These are phyloP conservation scores for Naso thynnoides DNA, from an alignment of 2,797 vertebrate genomes.

Conservation along the genomic window DNA sequence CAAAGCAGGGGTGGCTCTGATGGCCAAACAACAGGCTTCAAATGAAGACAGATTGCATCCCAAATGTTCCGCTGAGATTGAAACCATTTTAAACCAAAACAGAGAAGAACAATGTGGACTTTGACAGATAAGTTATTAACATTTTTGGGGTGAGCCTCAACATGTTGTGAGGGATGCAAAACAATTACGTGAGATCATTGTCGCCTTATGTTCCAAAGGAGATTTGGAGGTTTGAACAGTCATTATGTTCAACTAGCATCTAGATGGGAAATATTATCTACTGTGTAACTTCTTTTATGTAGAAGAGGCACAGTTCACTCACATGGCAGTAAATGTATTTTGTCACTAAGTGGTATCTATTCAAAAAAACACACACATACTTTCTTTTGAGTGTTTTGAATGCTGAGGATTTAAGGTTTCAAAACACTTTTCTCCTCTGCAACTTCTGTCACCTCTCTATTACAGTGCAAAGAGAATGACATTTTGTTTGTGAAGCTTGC, in stretches of 20 bases:
- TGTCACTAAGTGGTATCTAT: neutral
- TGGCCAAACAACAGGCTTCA: neutral
- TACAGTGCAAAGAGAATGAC: neutral
- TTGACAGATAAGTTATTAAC: neutral
- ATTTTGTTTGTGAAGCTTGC: neutral
- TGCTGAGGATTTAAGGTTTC: neutral
- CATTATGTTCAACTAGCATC: neutral
- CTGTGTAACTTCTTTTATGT: constrained; percentile 1
- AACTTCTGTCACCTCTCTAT: neutral
- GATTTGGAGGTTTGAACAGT: neutral
- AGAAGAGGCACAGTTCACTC: neutral
- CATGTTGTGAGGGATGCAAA: neutral
- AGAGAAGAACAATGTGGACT: neutral
- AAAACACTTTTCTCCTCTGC: neutral
- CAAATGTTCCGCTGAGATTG: neutral
- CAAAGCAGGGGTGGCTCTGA: too few relatives aligned
- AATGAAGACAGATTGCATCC: neutral
- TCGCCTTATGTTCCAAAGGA: neutral
- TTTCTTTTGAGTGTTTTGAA: constrained; percentile 11
- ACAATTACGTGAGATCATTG: neutral
- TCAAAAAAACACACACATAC: neutral
- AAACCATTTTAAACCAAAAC: neutral
- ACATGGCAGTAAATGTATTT: neutral
- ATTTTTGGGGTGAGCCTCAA: neutral
- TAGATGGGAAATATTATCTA: neutral